phyloP scores from a whole-genome alignment of 2,113 vertebrate genomes.

The Butorides virescens region DNA sequence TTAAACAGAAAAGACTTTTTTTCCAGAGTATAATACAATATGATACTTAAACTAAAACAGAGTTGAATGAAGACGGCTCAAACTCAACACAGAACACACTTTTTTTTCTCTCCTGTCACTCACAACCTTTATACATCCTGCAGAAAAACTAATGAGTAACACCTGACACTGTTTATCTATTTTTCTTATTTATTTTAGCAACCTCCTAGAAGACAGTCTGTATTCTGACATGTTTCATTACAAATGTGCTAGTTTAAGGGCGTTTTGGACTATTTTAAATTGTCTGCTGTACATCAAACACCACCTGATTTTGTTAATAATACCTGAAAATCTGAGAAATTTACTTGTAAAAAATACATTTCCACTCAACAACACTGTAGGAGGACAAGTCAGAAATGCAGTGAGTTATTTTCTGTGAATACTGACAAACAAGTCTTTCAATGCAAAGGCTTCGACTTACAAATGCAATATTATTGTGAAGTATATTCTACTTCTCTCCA shows the following conservation, averaged over 20 bases:
- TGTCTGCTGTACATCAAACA: not conserved
- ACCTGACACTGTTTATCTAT: not conserved
- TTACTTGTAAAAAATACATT: not conserved
- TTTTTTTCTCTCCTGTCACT: not conserved
- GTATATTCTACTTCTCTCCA: not conserved
- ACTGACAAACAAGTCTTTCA: not conserved
- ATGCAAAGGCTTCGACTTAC: not conserved
- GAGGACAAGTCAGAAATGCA: not conserved
- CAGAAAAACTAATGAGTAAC: not conserved
- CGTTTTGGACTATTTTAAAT: not conserved
- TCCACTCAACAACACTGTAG: not conserved
- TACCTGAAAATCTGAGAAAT: not conserved
- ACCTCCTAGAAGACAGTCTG: not conserved
- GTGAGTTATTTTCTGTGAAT: not conserved
- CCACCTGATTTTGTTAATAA: not conserved
- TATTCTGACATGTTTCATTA: not conserved
- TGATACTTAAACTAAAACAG: not conserved
- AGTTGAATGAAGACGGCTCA: not conserved
- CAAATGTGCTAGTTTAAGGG: not conserved
- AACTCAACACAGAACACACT: not conserved
- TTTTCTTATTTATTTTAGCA: not conserved
- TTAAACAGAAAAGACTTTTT: not conserved
- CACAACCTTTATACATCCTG: not conserved
- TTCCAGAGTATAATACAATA: not conserved
- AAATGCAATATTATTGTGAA: not conserved